Percentiles rank a stretch among this genome's conserved stretches.
These are phyloP conservation scores for Rhopalosiphum padi DNA, from an alignment of 1,140 invertebrate genomes.

Conservation along the genomic window DNA sequence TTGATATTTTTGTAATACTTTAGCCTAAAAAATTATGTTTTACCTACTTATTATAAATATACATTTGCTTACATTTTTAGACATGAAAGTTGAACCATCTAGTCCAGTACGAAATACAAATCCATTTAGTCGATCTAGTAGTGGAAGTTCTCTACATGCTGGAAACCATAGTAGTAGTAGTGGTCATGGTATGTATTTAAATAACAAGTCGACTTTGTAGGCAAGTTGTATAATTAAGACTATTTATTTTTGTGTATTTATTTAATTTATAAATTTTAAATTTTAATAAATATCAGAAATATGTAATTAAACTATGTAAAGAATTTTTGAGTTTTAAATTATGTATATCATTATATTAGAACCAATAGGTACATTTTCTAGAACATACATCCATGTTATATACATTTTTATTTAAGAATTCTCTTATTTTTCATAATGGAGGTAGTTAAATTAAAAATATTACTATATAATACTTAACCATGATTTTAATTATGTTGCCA, in stretches of 20 bases:
- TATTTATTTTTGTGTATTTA: not conserved
- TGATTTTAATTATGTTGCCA: slow-evolving; percentile 59
- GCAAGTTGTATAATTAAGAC: slow-evolving; percentile 58
- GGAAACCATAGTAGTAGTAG: slow-evolving; percentile 61
- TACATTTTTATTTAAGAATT: slow-evolving; percentile 51
- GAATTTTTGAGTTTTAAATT: not conserved
- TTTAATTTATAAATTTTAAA: not conserved
- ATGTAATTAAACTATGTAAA: not conserved
- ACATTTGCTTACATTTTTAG: slow-evolving; percentile 59
- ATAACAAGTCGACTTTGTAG: not conserved
- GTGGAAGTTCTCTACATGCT: slow-evolving; percentile 85
- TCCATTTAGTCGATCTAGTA: slow-evolving; percentile 83
- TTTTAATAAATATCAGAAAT: not conserved
- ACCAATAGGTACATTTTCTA: not conserved
- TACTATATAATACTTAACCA: slow-evolving; percentile 45
- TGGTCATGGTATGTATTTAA: slow-evolving; percentile 60
- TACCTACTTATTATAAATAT: not conserved
- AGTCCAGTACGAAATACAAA: slow-evolving; percentile 72
- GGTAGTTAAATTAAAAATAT: slow-evolving; percentile 58
- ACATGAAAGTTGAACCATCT: slow-evolving; percentile 71
- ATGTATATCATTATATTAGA: not conserved
- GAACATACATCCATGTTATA: not conserved
- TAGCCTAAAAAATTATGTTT: not conserved
- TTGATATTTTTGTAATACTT: not conserved
- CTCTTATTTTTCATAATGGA: slow-evolving; percentile 59